phyloP scores from a whole-genome alignment of 2,888 invertebrate species.

The Phasia obesa region DNA sequence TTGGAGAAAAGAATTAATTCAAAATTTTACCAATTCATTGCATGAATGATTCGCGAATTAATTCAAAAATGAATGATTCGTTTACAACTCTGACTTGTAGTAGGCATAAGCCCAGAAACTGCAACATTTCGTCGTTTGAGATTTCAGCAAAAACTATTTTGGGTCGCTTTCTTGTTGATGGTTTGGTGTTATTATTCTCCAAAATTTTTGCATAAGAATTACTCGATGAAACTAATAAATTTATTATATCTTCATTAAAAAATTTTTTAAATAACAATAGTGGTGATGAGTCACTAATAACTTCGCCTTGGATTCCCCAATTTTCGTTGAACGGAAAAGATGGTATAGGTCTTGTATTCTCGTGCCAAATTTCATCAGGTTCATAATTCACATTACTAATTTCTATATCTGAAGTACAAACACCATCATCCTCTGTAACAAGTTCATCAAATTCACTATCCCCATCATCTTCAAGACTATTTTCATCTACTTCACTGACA shows the following conservation, averaged over 20 bases:
- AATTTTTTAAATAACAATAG: slow-evolving; percentile 15
- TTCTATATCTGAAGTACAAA: slow-evolving; percentile 9
- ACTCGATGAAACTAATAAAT: slow-evolving; percentile 18
- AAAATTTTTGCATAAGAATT: slow-evolving; percentile 24
- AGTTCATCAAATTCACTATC: slow-evolving; percentile 18
- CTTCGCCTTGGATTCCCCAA: slow-evolving; percentile 20
- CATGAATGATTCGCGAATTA: too few species aligned
- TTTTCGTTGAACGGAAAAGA: slow-evolving; percentile 20
- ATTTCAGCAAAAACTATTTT: slow-evolving; percentile 8
- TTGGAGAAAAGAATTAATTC: too few species aligned
- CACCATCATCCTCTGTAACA: slow-evolving; percentile 11
- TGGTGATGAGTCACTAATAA: slow-evolving; percentile 17
- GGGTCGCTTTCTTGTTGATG: slow-evolving; percentile 9
- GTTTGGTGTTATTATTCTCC: slow-evolving; percentile 22
- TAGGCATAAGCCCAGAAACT: too few species aligned
- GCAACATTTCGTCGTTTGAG: slow-evolving; percentile 4
- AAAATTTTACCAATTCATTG: too few species aligned
- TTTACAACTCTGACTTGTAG: too few species aligned
- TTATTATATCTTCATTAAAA: slow-evolving; percentile 20
- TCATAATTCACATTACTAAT: slow-evolving; percentile 1
- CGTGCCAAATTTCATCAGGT: slow-evolving; percentile 14
- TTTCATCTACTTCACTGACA: not conserved
- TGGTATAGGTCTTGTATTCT: slow-evolving; percentile 6
- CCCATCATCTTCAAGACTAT: slow-evolving; percentile 13
- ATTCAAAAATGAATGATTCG: too few species aligned